Evolutionary conservation across 2,888 invertebrate species (phyloP).

Genomic region (Oscheius sp.): DNA sequence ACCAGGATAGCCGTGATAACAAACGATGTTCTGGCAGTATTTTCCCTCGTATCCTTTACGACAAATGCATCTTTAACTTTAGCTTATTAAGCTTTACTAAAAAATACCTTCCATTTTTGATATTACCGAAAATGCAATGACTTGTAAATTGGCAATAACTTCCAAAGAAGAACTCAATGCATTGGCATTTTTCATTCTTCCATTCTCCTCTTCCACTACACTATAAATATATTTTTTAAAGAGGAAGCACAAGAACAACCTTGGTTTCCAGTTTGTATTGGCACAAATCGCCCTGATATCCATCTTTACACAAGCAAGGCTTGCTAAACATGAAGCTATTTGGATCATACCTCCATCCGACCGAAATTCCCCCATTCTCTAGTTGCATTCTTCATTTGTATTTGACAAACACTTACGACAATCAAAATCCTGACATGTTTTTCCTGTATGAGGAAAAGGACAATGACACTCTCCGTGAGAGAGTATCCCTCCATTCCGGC

Average conservation of each 20-base stretch:
- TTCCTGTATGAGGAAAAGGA: slow-evolving; percentile 57
- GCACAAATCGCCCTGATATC: slow-evolving; percentile 63
- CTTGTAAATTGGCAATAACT: slow-evolving; percentile 64
- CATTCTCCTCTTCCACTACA: slow-evolving; percentile 63
- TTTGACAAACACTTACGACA: slow-evolving; percentile 43
- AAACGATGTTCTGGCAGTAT: slow-evolving; percentile 63
- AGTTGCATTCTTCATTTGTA: not conserved
- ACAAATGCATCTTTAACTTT: slow-evolving; percentile 50
- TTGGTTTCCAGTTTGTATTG: slow-evolving; percentile 58
- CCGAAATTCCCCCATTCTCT: slow-evolving; percentile 50
- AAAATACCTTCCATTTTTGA: slow-evolving; percentile 55
- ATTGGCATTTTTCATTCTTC: slow-evolving; percentile 55
- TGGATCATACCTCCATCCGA: slow-evolving; percentile 61
- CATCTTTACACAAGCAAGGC: slow-evolving; percentile 58
- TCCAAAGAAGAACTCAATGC: slow-evolving; percentile 64
- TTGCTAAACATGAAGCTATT: slow-evolving; percentile 55
- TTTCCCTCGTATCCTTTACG: slow-evolving; percentile 63
- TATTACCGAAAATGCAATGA: slow-evolving; percentile 54
- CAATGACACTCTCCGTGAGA: slow-evolving; percentile 56
- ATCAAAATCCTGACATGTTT: slow-evolving; percentile 57
- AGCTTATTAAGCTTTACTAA: not conserved
- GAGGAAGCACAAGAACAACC: slow-evolving; percentile 30
- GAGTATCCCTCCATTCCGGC: slow-evolving; percentile 53
- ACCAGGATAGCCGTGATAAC: slow-evolving; percentile 62
- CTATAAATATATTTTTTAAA: slow-evolving; percentile 35